Conservation (phyloP, 2,797 vertebrate genomes). For the Dryobates pubescens region DNA sequence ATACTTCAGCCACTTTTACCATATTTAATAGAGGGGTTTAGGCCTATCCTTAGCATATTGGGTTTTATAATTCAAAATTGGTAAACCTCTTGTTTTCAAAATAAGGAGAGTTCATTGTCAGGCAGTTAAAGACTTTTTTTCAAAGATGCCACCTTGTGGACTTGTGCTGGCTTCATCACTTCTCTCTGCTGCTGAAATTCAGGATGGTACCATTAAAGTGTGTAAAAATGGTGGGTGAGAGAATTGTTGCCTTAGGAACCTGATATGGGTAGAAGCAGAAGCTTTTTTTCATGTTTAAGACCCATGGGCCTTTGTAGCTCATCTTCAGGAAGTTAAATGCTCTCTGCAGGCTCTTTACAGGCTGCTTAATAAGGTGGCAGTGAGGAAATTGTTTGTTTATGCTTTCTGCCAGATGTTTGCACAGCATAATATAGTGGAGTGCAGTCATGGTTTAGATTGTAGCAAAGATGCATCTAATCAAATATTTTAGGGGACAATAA, state of each 20-base stretch:
- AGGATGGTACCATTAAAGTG: accelerated
- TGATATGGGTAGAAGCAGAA: accelerated
- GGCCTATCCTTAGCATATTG: not conserved
- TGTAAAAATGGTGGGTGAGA: not conserved
- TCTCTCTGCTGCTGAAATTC: not conserved
- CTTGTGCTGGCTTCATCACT: not conserved
- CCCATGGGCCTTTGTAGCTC: not conserved
- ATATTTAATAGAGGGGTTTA: not conserved
- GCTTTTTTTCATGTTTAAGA: constrained; percentile 20
- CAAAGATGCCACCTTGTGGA: not conserved
- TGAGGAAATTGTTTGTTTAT: not conserved
- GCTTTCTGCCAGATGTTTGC: constrained; percentile 15
- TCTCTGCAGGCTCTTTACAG: not conserved
- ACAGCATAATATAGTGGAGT: not conserved
- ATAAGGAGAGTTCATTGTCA: not conserved
- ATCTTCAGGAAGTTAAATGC: not conserved
- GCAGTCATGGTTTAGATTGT: not conserved
- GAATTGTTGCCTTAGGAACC: not conserved
- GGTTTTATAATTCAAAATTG: not conserved
- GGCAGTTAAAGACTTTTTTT: not conserved
- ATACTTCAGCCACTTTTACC: not conserved
- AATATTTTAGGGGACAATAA: not conserved
- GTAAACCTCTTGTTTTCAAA: not conserved
- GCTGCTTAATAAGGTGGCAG: not conserved
- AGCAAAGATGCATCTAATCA: not conserved